Percentiles rank a stretch among this genome's conserved stretches.
Conservation (phyloP, 2,888 invertebrate genomes). For the Agrenia bidenticulata region DNA sequence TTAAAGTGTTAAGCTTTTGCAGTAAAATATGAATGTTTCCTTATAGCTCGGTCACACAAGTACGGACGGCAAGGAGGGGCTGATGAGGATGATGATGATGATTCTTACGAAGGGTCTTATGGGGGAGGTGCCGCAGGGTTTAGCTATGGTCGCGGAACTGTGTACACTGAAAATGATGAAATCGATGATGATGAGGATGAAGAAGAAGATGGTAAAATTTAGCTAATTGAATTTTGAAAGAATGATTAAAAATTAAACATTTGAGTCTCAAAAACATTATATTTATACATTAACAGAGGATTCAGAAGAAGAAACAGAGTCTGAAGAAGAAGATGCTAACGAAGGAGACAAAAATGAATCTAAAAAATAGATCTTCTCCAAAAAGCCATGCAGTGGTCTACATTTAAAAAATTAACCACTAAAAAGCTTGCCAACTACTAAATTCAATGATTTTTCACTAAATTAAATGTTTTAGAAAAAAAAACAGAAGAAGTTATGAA, state of each 20-base stretch:
- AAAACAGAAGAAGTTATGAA: no score
- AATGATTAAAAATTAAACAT: no score
- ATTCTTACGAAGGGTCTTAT: slow-evolving; percentile 60
- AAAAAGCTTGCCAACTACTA: not conserved
- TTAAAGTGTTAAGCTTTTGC: no score
- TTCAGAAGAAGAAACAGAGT: slow-evolving; percentile 4
- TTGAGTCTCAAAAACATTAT: not conserved
- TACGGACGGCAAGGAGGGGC: slow-evolving; percentile 81
- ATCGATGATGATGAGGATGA: slow-evolving; percentile 49
- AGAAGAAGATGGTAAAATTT: slow-evolving; percentile 35
- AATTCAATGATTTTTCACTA: not conserved
- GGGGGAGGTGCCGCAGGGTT: slow-evolving; percentile 52
- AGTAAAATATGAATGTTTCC: no score
- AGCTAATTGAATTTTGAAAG: slow-evolving; percentile 22
- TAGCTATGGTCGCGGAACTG: slow-evolving; percentile 35
- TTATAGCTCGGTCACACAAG: slow-evolving; percentile 77
- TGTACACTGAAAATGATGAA: slow-evolving; percentile 57
- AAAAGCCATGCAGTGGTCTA: no score
- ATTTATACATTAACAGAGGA: slow-evolving; percentile 11
- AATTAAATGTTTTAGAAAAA: no score
- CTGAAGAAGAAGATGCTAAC: slow-evolving; percentile 24
- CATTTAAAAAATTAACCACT: no score
- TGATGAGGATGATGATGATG: slow-evolving; percentile 65
- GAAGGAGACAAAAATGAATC: not conserved
- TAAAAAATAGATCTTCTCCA: no score